Base-by-base conservation (phyloP, 2,797 vertebrate species). In the Todus mexicanus region DNA sequence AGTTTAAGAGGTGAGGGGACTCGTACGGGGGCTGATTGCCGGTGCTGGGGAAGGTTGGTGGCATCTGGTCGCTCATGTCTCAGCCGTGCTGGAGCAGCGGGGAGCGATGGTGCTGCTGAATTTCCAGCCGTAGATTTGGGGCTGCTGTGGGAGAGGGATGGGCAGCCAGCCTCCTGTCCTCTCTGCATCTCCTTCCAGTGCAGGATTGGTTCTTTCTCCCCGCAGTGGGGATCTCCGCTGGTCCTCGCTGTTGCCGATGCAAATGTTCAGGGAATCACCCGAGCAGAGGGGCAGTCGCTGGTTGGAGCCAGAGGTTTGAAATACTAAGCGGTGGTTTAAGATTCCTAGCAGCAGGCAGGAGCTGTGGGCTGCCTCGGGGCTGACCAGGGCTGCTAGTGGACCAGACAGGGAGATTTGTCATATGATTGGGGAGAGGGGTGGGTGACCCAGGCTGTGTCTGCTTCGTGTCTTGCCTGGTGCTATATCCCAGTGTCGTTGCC, bases 401-500 rank as follows among this genome's bases (percentile, higher is more conserved):
- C 5, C 1, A 6, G 31, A 5, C 29, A 3, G 38, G n/a, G 64
- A 8, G 53, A 18, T 42, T 63, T 40, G 19, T 72, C 3, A 0
- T 12, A 15, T 53, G 35, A 71, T 11, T 25, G 11, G 17, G 10
- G n/a, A 45, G n/a, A n/a, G n/a, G n/a, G 20, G 19, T 2, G 16
- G 17, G 35, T 65, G 74, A 78, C 75, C 57, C 18, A 4, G 51
- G 3, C 27, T 38, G 20, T 6, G 25, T 61, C 72, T 1, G 1
- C 11, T 31, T 50, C 2, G 0, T 22, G 3, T 6, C 21, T 5
- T 12, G 10, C 7, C 20, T 6, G 31, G 0, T 38, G 45, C 23
- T 29, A 0, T 5, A 0, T 54, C 27, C 54, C 0, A 0, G 12
- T 33, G 70, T 10, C 0, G 1, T 7, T 7, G 18, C 71, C 47